Conservation (phyloP, 2,888 invertebrate genomes). For the Carcina quercana region DNA sequence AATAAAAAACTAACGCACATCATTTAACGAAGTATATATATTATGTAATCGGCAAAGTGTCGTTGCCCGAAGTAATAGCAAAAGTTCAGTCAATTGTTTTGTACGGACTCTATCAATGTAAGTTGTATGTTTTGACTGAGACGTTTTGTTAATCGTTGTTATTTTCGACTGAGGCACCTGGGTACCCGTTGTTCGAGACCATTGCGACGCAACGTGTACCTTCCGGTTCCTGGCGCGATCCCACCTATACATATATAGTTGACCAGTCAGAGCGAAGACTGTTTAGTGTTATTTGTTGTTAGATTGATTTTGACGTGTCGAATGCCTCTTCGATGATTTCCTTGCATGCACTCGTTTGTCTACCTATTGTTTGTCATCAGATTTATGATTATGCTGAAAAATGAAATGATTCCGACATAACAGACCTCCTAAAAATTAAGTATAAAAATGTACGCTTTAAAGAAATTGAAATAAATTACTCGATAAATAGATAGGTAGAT, state of each 20-base stretch:
- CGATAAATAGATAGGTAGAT: constrained; percentile 67
- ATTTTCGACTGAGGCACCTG: constrained; percentile 14
- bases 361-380: constrained; percentile 41
- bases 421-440: constrained; percentile 65
- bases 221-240: constrained; percentile 53
- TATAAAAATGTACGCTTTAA: constrained; percentile 74
- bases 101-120: constrained; percentile 23
- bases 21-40: too few species aligned
- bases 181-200: constrained; percentile 11
- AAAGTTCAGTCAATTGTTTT: constrained; percentile 43
- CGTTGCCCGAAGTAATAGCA: constrained; percentile 30
- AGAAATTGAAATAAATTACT: constrained; percentile 66
- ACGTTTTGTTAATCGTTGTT: constrained; percentile 13
- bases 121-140: constrained; percentile 11
- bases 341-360: constrained; percentile 51
- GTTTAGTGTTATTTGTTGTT: constrained; percentile 65
- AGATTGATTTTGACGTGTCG: constrained; percentile 50
- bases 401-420: constrained; percentile 48
- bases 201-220: constrained; percentile 17
- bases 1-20: too few species aligned
- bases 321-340: constrained; percentile 43
- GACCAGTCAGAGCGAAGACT: constrained; percentile 68
- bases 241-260: constrained; percentile 67
- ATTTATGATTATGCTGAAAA: too few species aligned
- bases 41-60: too few species aligned